These are phyloP conservation scores for Callinectes sapidus DNA, from an alignment of 2,888 invertebrate species.

Conservation along the genomic window DNA sequence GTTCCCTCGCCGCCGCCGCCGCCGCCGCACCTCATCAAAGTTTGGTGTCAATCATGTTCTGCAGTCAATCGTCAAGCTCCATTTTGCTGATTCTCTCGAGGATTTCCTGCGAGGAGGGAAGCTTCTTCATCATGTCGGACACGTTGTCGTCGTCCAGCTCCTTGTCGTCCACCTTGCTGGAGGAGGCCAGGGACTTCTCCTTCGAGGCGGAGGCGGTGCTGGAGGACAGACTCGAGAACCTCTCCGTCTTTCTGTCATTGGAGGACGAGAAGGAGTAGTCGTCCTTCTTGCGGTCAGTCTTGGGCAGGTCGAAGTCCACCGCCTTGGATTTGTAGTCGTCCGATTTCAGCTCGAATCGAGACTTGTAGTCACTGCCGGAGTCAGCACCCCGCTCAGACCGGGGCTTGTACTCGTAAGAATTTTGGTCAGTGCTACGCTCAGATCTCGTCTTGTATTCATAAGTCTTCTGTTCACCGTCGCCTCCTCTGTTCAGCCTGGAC, in stretches of 20 bases:
- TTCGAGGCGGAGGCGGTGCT: slow-evolving; percentile 4
- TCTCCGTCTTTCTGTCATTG: slow-evolving; percentile 41
- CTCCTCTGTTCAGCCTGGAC: background rate
- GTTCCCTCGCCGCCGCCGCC: background rate
- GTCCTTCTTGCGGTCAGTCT: slow-evolving; percentile 51
- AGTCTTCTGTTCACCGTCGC: background rate
- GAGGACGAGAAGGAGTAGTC: slow-evolving; percentile 58
- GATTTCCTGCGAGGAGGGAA: slow-evolving; percentile 70
- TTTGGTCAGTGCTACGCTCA: background rate
- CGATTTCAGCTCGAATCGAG: background rate
- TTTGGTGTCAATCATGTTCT: slow-evolving; percentile 46
- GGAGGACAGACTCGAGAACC: slow-evolving; percentile 48
- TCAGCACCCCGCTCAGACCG: background rate
- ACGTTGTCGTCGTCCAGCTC: slow-evolving; percentile 65
- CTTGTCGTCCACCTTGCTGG: slow-evolving; percentile 36
- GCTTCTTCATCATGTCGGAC: slow-evolving; percentile 68
- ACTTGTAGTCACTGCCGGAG: slow-evolving; percentile 3
- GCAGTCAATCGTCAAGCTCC: slow-evolving; percentile 68
- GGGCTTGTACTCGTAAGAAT: background rate
- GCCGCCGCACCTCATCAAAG: slow-evolving; percentile 5
- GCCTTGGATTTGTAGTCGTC: slow-evolving; percentile 56
- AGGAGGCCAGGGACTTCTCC: slow-evolving; percentile 32
- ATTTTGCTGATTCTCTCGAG: slow-evolving; percentile 71
- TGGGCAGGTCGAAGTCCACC: slow-evolving; percentile 50
- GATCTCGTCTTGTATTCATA: background rate